These are phyloP conservation scores for Cyanocitta stelleri DNA, from an alignment of 2,113 vertebrate species.

Conservation along the genomic window DNA sequence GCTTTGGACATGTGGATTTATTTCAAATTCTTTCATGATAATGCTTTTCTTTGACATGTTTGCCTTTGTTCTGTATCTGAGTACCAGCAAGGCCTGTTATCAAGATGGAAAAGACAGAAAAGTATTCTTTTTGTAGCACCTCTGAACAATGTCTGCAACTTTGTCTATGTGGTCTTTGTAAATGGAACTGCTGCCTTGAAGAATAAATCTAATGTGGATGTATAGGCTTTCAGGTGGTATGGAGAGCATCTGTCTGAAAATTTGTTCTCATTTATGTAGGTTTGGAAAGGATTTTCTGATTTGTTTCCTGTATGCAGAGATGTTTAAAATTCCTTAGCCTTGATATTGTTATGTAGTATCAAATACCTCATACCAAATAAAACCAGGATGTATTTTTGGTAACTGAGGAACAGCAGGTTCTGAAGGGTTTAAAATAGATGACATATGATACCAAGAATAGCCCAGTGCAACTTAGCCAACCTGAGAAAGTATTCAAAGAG, in stretches of 20 bases:
- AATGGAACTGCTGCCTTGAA: background rate
- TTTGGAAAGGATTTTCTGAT: background rate
- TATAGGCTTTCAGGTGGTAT: background rate
- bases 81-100: background rate
- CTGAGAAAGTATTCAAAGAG: slow-evolving; percentile 56
- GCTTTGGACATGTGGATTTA: background rate
- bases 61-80: background rate
- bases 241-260: background rate
- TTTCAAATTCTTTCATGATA: background rate
- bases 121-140: background rate
- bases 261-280: background rate
- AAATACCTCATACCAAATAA: slow-evolving; percentile 38
- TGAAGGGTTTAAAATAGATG: slow-evolving; percentile 77
- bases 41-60: background rate
- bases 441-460: slow-evolving; percentile 71
- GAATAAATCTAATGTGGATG: background rate
- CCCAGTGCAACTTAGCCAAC: slow-evolving; percentile 39
- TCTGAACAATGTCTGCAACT: background rate
- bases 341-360: slow-evolving; percentile 37
- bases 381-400: slow-evolving; percentile 62
- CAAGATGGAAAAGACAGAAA: background rate
- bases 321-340: background rate
- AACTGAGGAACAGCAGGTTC: slow-evolving; percentile 64
- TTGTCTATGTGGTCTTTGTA: background rate
- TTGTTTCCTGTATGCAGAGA: background rate